These are phyloP conservation scores for Cecropterus lyciades DNA, from an alignment of 1,140 invertebrate genomes.

Conservation along the genomic window DNA sequence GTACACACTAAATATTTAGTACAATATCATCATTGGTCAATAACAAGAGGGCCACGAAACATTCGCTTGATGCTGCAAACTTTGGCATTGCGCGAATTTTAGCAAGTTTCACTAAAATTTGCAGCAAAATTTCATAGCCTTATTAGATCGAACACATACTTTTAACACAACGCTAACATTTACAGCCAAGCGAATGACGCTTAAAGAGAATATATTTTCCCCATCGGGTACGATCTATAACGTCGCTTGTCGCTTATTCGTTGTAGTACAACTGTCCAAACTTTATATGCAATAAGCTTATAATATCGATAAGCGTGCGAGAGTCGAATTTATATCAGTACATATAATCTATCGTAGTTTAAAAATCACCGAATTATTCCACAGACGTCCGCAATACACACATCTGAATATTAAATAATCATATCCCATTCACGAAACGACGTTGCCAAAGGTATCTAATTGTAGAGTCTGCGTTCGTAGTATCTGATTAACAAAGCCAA, in stretches of 20 bases:
- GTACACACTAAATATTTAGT: too few relatives aligned
- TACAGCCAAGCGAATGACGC: too few relatives aligned
- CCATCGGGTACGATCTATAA: not conserved
- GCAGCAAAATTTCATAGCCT: too few relatives aligned
- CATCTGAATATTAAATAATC: conserved; percentile 23
- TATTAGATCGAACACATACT: too few relatives aligned
- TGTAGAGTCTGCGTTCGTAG: conserved; percentile 18
- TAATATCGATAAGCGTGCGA: conserved; percentile 17
- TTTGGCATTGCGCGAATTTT: too few relatives aligned
- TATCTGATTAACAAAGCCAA: conserved; percentile 29
- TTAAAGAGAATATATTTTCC: too few relatives aligned
- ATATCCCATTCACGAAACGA: conserved; percentile 29
- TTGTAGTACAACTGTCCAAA: not conserved
- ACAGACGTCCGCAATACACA: conserved; percentile 5
- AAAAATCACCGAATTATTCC: conserved; percentile 22
- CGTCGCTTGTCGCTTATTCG: not conserved
- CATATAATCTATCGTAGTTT: conserved; percentile 25
- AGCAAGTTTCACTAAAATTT: too few relatives aligned
- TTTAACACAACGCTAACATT: too few relatives aligned
- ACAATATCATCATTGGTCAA: too few relatives aligned
- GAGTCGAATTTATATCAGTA: conserved; percentile 30
- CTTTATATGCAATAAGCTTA: not conserved
- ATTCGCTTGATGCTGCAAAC: too few relatives aligned
- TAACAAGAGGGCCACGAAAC: too few relatives aligned
- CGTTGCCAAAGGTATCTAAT: conserved; percentile 16